These are phyloP conservation scores for Heliconius himera DNA, from an alignment of 1,140 invertebrate genomes.

Conservation along the genomic window DNA sequence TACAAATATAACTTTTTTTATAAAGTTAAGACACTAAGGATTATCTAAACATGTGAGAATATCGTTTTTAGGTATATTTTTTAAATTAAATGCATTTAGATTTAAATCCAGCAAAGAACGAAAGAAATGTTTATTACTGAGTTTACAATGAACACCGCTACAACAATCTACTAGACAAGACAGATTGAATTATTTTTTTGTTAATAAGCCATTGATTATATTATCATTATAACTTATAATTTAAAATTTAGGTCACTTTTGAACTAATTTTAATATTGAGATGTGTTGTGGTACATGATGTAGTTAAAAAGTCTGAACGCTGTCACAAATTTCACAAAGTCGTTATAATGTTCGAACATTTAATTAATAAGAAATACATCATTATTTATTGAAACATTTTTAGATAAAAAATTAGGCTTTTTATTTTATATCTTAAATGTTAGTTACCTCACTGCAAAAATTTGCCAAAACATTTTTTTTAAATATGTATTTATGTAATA, in stretches of 20 bases:
- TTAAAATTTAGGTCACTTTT: not conserved
- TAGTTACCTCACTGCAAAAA: not conserved
- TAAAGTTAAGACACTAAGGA: no score
- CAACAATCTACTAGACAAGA: not conserved
- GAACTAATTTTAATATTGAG: not conserved
- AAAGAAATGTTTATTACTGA: no score
- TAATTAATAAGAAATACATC: not conserved
- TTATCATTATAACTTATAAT: no score
- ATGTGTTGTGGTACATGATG: not conserved
- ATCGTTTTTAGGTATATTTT: not conserved
- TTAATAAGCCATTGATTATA: no score
- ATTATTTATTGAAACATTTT: no score
- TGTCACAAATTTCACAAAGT: slow-evolving; percentile 8
- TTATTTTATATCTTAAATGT: not conserved
- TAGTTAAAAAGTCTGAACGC: not conserved
- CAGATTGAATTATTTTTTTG: no score
- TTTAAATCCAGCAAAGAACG: not conserved
- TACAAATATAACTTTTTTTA: not conserved
- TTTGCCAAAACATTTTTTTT: not conserved
- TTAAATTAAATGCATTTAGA: not conserved
- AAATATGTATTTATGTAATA: not conserved
- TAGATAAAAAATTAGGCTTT: not conserved
- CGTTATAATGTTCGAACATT: not conserved
- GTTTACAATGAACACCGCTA: no score
- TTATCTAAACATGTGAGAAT: no score